Base-by-base conservation (phyloP, 2,797 vertebrate species). In the Alca torda region DNA sequence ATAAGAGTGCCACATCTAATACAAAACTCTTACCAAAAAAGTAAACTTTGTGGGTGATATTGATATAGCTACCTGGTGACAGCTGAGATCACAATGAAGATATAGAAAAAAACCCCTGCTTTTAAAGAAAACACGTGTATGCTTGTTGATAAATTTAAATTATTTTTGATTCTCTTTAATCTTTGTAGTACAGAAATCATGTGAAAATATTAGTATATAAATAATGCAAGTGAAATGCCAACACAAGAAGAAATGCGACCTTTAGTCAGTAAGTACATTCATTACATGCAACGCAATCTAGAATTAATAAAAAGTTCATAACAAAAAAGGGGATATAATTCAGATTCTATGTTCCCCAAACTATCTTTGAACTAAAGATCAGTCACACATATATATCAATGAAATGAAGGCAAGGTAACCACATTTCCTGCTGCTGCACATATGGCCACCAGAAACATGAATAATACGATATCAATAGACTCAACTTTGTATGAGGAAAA, bases 1-100 rank as follows among this genome's bases (percentile, higher is more conserved):
- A 90, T 83, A 95, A 67, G 77, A 76, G 35, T 73, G 46, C 12
- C 79, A 90, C 43, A 35, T 75, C 35, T 94, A 79, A 91, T 90
- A 43, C 30, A 45, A 90, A 84, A 50, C 16, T 88, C 39, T 70
- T n/a, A 51, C 6, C 1, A 9, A 93, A 85, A 75, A 72, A 74
- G 59, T 50, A 84, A 63, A 87, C 30, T 95, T 95, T 53, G 16
- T 31, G 24, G 41, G 26, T 37, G 7, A 90, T 37, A 25, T 61
- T 75, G 37, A 61, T 50, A 28, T 4, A 82, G 51, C 33, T 68
- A 57, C n/a, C 19, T 24, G 21, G 31, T 79, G 72, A 72, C 51
- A 87, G 57, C 43, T 39, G 35, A 64, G 37, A 64, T 53, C 31
- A 43, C 10, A 28, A 37, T 8, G 15, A 7, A 56, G 13, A 53